These are phyloP conservation scores for Nymphalis c-album DNA, from an alignment of 2,888 invertebrate genomes.

Conservation along the genomic window DNA sequence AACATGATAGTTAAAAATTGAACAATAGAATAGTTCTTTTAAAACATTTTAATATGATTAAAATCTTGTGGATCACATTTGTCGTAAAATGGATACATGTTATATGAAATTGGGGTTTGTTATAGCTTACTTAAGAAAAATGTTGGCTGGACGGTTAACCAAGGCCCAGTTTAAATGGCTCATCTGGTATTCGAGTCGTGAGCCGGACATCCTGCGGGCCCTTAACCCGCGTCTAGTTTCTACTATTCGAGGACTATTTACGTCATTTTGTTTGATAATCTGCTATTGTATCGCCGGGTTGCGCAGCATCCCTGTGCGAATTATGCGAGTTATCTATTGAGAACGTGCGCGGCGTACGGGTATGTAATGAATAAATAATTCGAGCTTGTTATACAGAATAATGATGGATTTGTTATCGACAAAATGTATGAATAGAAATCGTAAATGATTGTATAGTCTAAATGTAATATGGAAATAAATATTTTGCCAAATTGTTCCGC, in stretches of 20 bases:
- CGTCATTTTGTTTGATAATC: constrained; percentile 80
- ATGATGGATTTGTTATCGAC: constrained; percentile 37
- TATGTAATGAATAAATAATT: constrained; percentile 70
- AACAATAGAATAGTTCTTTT: constrained; percentile 15
- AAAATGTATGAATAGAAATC: constrained; percentile 29
- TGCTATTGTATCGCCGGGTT: constrained; percentile 76
- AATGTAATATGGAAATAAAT: too few relatives aligned
- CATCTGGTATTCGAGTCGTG: constrained; percentile 77
- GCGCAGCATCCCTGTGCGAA: constrained; percentile 72
- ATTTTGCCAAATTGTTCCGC: too few relatives aligned
- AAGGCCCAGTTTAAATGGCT: constrained; percentile 44
- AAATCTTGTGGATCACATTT: constrained; percentile 1
- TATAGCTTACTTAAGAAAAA: constrained; percentile 37
- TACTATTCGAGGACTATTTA: constrained; percentile 75
- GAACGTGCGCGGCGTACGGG: constrained; percentile 73
- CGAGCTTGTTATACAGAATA: constrained; percentile 38
- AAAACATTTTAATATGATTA: neutral
- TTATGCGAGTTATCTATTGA: constrained; percentile 77
- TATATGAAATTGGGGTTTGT: constrained; percentile 31
- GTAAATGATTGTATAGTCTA: constrained; percentile 12
- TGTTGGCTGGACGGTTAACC: constrained; percentile 33
- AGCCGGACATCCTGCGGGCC: constrained; percentile 69
- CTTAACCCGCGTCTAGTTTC: constrained; percentile 76
- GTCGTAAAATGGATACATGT: constrained; percentile 24
- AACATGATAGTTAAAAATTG: constrained; percentile 22